Evolutionary conservation across 2,113 vertebrate species (phyloP).

Genomic region (Myrmecobius fasciatus): DNA sequence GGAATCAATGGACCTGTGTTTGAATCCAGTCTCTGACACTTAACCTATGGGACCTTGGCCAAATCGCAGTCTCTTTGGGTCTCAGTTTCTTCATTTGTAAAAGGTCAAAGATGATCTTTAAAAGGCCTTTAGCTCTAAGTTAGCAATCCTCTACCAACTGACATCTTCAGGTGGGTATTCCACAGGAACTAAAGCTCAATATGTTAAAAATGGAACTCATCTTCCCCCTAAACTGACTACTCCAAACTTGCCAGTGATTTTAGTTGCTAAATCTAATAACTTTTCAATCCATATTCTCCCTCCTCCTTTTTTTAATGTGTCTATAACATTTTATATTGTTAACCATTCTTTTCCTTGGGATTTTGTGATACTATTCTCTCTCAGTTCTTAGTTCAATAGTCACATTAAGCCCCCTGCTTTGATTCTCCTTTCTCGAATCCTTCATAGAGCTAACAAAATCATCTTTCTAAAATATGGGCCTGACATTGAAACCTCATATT

Average conservation of each 20-base stretch:
- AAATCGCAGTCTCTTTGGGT: background rate
- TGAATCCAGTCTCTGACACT: background rate
- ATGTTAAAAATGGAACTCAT: no score
- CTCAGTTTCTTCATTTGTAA: background rate
- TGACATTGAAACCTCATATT: background rate
- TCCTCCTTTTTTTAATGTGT: background rate
- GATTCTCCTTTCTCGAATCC: background rate
- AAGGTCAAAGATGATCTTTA: background rate
- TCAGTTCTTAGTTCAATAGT: background rate
- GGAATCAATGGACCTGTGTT: background rate
- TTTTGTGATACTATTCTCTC: background rate
- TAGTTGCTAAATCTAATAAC: no score
- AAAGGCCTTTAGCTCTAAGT: background rate
- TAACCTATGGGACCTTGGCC: background rate
- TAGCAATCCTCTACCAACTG: background rate
- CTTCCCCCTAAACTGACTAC: no score
- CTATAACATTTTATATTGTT: background rate
- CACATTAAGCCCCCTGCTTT: background rate
- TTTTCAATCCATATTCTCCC: background rate
- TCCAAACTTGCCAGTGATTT: background rate
- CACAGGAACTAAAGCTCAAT: no score
- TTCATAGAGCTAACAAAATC: background rate
- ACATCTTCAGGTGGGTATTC: background rate
- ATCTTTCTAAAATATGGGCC: background rate
- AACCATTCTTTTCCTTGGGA: background rate